Conservation (phyloP, 2,888 invertebrate species). For the Polylopha cassiicola region DNA sequence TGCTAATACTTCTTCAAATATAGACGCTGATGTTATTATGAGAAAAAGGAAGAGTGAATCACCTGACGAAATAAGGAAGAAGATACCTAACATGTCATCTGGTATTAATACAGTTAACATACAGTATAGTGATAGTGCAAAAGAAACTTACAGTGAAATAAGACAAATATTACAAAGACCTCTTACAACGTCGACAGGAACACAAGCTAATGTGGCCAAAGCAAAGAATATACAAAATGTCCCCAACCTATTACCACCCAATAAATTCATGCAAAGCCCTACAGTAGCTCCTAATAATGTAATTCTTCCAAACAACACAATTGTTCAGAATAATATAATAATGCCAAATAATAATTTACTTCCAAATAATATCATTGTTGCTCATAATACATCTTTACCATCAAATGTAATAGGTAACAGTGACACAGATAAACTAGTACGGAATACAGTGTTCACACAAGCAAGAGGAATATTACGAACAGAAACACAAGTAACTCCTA, state of each 20-base stretch:
- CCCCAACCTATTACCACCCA: no score
- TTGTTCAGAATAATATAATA: no score
- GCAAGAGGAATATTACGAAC: slow-evolving; percentile 55
- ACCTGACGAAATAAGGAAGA: slow-evolving; percentile 51
- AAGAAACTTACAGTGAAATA: slow-evolving; percentile 17
- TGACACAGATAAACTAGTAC: slow-evolving; percentile 53
- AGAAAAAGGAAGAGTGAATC: slow-evolving; percentile 64
- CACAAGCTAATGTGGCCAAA: slow-evolving; percentile 16
- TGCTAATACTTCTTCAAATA: no score
- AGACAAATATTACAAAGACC: slow-evolving; percentile 6
- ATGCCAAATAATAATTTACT: no score
- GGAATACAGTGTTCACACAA: slow-evolving; percentile 65
- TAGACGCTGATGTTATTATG: no score
- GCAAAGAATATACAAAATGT: slow-evolving; percentile 3
- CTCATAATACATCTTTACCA: no score
- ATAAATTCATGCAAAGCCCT: no score
- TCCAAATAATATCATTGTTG: no score
- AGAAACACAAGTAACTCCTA: slow-evolving; percentile 38
- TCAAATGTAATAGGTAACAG: slow-evolving; percentile 18
- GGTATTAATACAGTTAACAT: slow-evolving; percentile 24
- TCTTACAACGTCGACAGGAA: slow-evolving; percentile 13
- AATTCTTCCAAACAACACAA: slow-evolving; percentile 1
- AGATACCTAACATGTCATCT: slow-evolving; percentile 33
- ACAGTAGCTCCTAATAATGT: no score
- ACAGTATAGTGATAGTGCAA: slow-evolving; percentile 31